Evolutionary conservation across 2,888 invertebrate genomes (phyloP).

Genomic region (Drosophila dives): DNA sequence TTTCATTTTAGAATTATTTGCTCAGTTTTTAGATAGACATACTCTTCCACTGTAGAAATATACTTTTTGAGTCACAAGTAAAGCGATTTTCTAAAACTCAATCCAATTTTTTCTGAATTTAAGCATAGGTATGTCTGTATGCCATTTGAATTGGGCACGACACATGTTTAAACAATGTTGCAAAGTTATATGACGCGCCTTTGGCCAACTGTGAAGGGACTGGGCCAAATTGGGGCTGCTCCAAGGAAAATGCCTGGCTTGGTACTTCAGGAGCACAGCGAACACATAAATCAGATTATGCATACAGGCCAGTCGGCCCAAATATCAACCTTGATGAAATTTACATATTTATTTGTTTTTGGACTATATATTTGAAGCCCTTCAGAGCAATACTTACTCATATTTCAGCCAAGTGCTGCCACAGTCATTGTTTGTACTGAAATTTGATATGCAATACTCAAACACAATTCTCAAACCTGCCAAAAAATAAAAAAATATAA

Average conservation of each 20-base stretch:
- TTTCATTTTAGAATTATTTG: not conserved
- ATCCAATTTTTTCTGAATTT: not conserved
- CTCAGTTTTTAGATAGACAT: not conserved
- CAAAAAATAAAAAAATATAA: not conserved
- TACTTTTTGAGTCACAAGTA: too few relatives aligned
- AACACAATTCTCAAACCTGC: not conserved
- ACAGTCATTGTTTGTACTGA: not conserved
- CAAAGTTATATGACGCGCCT: slow-evolving; percentile 21
- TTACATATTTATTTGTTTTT: not conserved
- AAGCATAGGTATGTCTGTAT: not conserved
- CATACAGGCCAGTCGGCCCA: not conserved
- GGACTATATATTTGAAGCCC: not conserved
- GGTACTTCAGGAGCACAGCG: too few relatives aligned
- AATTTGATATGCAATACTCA: not conserved
- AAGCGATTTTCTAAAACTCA: not conserved
- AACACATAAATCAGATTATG: slow-evolving; percentile 7
- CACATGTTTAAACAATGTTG: slow-evolving; percentile 39
- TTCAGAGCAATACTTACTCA: not conserved
- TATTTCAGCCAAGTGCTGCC: not conserved
- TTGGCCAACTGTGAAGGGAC: slow-evolving; percentile 7
- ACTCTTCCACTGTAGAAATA: not conserved
- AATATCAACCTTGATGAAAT: not conserved
- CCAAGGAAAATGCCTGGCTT: not conserved
- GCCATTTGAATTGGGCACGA: slow-evolving; percentile 19
- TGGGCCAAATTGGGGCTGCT: not conserved